These are phyloP conservation scores for Puffinus mauretanicus DNA, from an alignment of 2,113 vertebrate species.

Conservation along the genomic window DNA sequence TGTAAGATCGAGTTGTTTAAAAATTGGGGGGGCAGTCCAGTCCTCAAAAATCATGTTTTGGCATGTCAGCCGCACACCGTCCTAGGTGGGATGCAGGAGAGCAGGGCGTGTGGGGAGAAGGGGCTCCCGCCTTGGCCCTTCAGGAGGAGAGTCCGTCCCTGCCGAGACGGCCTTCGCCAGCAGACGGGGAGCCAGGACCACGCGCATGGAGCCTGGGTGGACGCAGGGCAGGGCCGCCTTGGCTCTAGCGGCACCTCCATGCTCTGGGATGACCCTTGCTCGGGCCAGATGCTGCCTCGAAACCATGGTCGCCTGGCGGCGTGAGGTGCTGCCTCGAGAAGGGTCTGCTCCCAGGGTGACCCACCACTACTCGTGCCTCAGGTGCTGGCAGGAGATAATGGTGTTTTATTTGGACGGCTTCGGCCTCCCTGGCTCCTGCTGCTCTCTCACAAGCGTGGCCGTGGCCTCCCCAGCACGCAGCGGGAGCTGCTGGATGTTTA, in stretches of 20 bases:
- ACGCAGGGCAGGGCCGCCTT: rapidly evolving
- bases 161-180: background rate
- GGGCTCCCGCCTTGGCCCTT: background rate
- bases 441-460: background rate
- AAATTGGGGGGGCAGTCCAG: background rate
- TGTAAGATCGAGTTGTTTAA: background rate
- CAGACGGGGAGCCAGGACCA: background rate
- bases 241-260: too few species aligned
- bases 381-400: background rate
- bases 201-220: rapidly evolving
- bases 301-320: rapidly evolving
- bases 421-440: background rate
- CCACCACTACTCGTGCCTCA: rapidly evolving
- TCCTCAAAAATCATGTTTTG: background rate
- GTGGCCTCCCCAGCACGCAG: rapidly evolving
- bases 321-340: rapidly evolving
- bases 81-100: background rate
- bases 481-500: background rate
- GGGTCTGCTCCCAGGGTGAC: rapidly evolving
- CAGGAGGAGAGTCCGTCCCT: too few species aligned
- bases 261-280: background rate
- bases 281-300: rapidly evolving
- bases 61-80: rapidly evolving
- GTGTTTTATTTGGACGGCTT: background rate
- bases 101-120: background rate